Percentiles rank a stretch among this genome's conserved stretches.
Conservation (phyloP, 2,888 invertebrate species). For the Quadriops clusia region DNA sequence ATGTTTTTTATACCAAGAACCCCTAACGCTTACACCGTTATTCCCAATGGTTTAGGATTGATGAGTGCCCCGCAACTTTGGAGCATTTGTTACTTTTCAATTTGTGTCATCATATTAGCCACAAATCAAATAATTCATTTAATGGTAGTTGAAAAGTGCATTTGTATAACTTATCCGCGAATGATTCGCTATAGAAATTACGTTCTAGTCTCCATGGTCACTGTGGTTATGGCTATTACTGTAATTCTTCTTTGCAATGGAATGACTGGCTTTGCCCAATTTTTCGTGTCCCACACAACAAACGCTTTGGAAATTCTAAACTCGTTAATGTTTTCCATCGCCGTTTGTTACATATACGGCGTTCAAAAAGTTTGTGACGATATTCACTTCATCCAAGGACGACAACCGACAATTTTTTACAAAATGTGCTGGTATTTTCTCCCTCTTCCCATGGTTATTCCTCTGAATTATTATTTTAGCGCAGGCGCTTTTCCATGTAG, state of each 20-base stretch:
- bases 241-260: constrained; percentile 3
- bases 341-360: constrained; percentile 19
- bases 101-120: constrained; percentile 5
- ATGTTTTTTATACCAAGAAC: too few species aligned
- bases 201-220: too few species aligned
- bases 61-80: constrained; percentile 12
- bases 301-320: constrained; percentile 10
- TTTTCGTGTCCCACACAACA: neutral
- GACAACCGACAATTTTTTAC: constrained; percentile 19
- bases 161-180: too few species aligned
- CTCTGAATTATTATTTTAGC: too few species aligned
- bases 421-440: constrained; percentile 19
- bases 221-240: too few species aligned
- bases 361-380: constrained; percentile 20
- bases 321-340: constrained; percentile 11
- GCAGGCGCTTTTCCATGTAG: too few species aligned
- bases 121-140: constrained; percentile 8
- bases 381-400: constrained; percentile 19
- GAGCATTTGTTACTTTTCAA: constrained; percentile 10
- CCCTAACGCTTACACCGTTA: too few species aligned
- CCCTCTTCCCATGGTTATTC: too few species aligned
- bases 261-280: constrained; percentile 4
- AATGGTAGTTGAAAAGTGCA: constrained; percentile 3
- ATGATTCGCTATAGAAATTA: neutral
- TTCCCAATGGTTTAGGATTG: constrained; percentile 7